These are phyloP conservation scores for Rhinolophus ferrumequinum DNA, from an alignment of 2,113 vertebrate genomes.

Conservation along the genomic window DNA sequence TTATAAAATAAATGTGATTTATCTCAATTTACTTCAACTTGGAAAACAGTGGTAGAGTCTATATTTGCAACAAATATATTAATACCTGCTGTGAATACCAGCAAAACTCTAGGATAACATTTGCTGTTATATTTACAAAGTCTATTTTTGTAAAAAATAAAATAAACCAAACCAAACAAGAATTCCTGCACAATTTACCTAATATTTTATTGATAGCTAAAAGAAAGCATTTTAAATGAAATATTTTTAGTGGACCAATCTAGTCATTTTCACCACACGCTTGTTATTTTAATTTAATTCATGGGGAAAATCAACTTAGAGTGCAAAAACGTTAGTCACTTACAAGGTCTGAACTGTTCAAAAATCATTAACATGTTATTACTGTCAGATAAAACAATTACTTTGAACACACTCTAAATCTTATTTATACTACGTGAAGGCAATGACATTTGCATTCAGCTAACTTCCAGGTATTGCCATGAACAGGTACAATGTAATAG, in stretches of 20 bases:
- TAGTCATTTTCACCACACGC: not conserved
- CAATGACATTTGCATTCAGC: not conserved
- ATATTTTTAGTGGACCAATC: not conserved
- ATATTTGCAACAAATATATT: not conserved
- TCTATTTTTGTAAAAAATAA: not conserved
- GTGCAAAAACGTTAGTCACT: slow-evolving; percentile 19
- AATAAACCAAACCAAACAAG: slow-evolving; percentile 10
- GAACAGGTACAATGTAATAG: not conserved
- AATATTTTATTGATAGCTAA: not conserved
- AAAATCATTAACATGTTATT: slow-evolving; percentile 35
- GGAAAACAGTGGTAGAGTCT: not conserved
- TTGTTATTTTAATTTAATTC: slow-evolving; percentile 56
- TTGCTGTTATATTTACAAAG: not conserved
- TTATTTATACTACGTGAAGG: not conserved
- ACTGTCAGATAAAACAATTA: slow-evolving; percentile 46
- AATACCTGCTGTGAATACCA: not conserved
- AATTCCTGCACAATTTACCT: not conserved
- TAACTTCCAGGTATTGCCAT: not conserved
- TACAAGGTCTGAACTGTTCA: not conserved
- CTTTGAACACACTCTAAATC: not conserved
- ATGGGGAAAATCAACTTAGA: slow-evolving; percentile 23
- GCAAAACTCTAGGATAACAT: not conserved
- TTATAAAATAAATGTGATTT: not conserved
- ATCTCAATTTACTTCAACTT: not conserved
- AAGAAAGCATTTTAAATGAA: not conserved